phyloP scores from a whole-genome alignment of 2,113 vertebrate species.

The Heptranchias perlo region DNA sequence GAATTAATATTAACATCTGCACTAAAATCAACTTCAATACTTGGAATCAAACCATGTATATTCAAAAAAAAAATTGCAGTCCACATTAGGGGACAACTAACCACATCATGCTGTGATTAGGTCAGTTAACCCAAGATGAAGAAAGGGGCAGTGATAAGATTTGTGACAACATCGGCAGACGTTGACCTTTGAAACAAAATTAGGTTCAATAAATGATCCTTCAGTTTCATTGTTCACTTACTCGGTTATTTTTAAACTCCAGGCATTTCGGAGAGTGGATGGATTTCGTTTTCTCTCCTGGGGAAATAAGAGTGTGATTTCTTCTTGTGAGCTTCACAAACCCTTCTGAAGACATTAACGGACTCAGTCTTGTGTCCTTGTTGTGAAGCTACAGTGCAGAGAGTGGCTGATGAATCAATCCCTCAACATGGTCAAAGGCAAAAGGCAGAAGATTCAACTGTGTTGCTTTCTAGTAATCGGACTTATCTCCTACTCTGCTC shows the following conservation, averaged over 20 bases:
- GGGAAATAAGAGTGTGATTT: background rate
- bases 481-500: background rate
- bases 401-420: background rate
- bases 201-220: constrained; percentile 31
- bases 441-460: background rate
- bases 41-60: background rate
- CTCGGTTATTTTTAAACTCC: constrained; percentile 9
- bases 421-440: background rate
- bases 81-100: too few species aligned
- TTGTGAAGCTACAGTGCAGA: constrained; percentile 1
- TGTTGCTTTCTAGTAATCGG: background rate
- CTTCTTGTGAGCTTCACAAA: background rate
- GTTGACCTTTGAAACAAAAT: constrained; percentile 36
- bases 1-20: background rate
- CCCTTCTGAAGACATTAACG: background rate
- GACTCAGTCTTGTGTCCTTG: background rate
- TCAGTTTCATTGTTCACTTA: constrained; percentile 20
- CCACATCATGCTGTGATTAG: background rate
- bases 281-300: background rate
- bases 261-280: background rate
- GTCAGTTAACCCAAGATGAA: background rate
- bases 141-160: background rate
- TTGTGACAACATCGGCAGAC: background rate
- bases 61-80: background rate
- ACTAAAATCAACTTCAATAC: background rate